Percentiles rank a stretch among this genome's conserved stretches.
phyloP scores from a whole-genome alignment of 1,140 invertebrate species.

The Globodera ellingtonae region DNA sequence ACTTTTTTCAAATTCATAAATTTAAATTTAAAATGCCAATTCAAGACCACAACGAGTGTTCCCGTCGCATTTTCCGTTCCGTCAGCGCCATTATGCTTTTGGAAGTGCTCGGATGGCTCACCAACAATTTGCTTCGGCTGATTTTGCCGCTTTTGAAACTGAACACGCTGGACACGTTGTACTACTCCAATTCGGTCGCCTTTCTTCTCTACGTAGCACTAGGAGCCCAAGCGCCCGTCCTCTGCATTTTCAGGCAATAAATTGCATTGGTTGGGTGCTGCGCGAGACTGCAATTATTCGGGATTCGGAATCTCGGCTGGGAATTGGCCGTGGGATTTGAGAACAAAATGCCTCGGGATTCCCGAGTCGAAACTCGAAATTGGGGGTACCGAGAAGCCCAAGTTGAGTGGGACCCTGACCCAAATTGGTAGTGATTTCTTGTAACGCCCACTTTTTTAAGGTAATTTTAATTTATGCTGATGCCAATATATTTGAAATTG shows the following conservation, averaged over 20 bases:
- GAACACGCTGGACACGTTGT: neutral
- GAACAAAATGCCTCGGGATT: no score
- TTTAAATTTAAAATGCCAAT: no score
- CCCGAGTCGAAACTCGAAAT: no score
- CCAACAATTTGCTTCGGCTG: neutral
- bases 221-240: neutral
- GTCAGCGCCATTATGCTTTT: neutral
- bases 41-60: neutral
- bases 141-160: neutral
- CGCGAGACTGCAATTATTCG: neutral
- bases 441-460: no score
- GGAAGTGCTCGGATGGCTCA: neutral
- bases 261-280: no score
- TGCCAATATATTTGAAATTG: neutral
- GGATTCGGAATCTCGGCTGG: no score
- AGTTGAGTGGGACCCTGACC: no score
- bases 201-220: neutral
- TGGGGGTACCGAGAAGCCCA: no score
- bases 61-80: neutral
- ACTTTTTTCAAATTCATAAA: neutral
- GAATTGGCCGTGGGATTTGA: no score
- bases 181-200: neutral
- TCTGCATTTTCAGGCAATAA: neutral
- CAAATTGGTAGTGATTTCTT: no score
- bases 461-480: neutral